phyloP scores from a whole-genome alignment of 2,888 invertebrate species.

The Epinotia ramella region DNA sequence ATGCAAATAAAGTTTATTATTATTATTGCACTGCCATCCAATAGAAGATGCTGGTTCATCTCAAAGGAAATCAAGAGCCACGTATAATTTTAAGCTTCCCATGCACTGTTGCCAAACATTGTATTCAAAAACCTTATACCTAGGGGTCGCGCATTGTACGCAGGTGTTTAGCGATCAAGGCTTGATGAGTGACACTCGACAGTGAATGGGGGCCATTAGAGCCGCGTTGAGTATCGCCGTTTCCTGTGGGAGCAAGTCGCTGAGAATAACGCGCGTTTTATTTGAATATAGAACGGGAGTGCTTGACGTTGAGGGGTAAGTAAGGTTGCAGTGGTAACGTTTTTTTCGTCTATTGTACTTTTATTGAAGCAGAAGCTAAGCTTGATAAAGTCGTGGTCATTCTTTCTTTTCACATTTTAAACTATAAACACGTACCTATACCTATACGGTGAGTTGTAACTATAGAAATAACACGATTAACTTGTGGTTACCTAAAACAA shows the following conservation, averaged over 20 bases:
- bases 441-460: too few species aligned
- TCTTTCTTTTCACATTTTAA: too few species aligned
- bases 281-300: slow-evolving; percentile 39
- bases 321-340: slow-evolving; percentile 6
- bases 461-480: too few species aligned
- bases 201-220: slow-evolving; percentile 43
- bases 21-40: not conserved
- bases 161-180: slow-evolving; percentile 44
- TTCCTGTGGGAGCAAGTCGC: slow-evolving; percentile 29
- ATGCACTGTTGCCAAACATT: slow-evolving; percentile 35
- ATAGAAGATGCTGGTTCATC: slow-evolving; percentile 1
- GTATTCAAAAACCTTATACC: slow-evolving; percentile 31
- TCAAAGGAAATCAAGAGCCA: not conserved
- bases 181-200: slow-evolving; percentile 42
- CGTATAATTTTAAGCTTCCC: slow-evolving; percentile 8
- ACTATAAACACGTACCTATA: too few species aligned
- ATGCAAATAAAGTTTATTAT: too few species aligned
- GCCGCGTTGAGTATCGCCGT: slow-evolving; percentile 28
- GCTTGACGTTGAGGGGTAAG: slow-evolving; percentile 22
- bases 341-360: not conserved
- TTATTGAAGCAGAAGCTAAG: not conserved
- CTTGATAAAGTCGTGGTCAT: too few species aligned
- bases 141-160: slow-evolving; percentile 41
- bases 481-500: too few species aligned
- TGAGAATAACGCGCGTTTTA: slow-evolving; percentile 35